Evolutionary conservation across 2,113 vertebrate species (phyloP).

Genomic region (Tenrec ecaudatus): DNA sequence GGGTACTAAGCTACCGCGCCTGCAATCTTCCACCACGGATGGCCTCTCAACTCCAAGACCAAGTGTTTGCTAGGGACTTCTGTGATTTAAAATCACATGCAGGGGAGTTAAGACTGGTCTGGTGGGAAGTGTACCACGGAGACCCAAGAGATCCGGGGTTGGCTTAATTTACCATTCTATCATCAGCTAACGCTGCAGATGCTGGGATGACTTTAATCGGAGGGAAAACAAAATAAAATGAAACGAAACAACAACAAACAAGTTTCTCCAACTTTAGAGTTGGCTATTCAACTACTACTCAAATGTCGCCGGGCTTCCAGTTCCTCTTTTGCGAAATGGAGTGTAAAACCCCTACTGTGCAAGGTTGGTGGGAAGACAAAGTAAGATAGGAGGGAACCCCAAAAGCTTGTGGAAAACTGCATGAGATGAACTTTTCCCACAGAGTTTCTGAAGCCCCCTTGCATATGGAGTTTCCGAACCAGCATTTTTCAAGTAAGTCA

Average conservation of each 20-base stretch:
- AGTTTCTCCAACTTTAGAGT: not conserved
- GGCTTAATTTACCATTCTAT: not conserved
- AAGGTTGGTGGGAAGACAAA: conserved; percentile 1
- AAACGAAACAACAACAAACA: not conserved
- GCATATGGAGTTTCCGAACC: not conserved
- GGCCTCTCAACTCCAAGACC: not conserved
- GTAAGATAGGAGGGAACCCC: not conserved
- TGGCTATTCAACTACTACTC: not conserved
- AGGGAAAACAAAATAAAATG: conserved; percentile 1
- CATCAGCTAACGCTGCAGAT: conserved; percentile 36
- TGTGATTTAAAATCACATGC: conserved; percentile 34
- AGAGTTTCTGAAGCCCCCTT: too few relatives aligned
- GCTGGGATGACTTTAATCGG: not conserved
- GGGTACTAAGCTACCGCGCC: not conserved
- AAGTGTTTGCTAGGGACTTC: conserved; percentile 21
- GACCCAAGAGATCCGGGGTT: conserved; percentile 1
- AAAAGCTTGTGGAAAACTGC: too few relatives aligned
- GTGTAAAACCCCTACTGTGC: not conserved
- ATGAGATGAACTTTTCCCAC: too few relatives aligned
- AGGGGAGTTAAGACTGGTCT: not conserved
- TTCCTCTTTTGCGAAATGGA: conserved; percentile 45
- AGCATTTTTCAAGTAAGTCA: conserved; percentile 21
- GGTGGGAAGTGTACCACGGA: not conserved
- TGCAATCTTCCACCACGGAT: not conserved
- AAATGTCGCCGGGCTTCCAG: not conserved